These are phyloP conservation scores for Rhyzopertha dominica DNA, from an alignment of 1,140 invertebrate species.

Conservation along the genomic window DNA sequence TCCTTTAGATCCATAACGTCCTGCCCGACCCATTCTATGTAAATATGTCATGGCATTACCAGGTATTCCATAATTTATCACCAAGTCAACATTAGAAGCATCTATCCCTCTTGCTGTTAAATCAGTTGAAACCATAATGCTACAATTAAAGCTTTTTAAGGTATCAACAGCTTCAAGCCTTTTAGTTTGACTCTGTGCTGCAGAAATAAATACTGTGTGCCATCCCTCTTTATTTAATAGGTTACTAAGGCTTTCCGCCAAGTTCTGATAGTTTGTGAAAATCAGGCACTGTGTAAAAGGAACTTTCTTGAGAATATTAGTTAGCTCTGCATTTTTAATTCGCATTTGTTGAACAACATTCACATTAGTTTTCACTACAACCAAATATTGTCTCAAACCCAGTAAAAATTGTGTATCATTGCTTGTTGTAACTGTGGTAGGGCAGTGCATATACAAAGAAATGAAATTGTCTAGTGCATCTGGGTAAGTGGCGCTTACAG, in stretches of 20 bases:
- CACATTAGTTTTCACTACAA: slow-evolving; percentile 52
- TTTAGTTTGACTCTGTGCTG: slow-evolving; percentile 71
- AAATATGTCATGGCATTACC: slow-evolving; percentile 82
- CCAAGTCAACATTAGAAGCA: slow-evolving; percentile 84
- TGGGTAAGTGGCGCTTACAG: slow-evolving; percentile 92
- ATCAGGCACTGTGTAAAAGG: slow-evolving; percentile 86
- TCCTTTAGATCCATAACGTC: slow-evolving; percentile 79
- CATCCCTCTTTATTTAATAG: slow-evolving; percentile 65
- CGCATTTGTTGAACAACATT: slow-evolving; percentile 61
- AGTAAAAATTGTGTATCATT: slow-evolving; percentile 58
- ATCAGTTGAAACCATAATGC: slow-evolving; percentile 89
- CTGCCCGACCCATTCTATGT: slow-evolving; percentile 92
- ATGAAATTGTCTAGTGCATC: slow-evolving; percentile 68
- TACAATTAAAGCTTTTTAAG: slow-evolving; percentile 71
- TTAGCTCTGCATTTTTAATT: slow-evolving; percentile 65
- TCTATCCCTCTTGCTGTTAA: slow-evolving; percentile 85
- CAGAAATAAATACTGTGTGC: slow-evolving; percentile 66
- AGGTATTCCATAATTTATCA: slow-evolving; percentile 90
- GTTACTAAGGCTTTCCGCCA: slow-evolving; percentile 68
- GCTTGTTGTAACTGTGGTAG: slow-evolving; percentile 65
- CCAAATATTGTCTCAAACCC: slow-evolving; percentile 73
- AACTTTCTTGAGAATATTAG: slow-evolving; percentile 63
- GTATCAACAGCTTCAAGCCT: slow-evolving; percentile 69
- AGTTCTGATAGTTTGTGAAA: slow-evolving; percentile 82
- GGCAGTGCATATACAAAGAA: slow-evolving; percentile 72